Evolutionary conservation across 2,888 invertebrate genomes (phyloP), one percentile per base, ranked within the genome.

Genomic region (Drosophila tanythrix): DNA sequence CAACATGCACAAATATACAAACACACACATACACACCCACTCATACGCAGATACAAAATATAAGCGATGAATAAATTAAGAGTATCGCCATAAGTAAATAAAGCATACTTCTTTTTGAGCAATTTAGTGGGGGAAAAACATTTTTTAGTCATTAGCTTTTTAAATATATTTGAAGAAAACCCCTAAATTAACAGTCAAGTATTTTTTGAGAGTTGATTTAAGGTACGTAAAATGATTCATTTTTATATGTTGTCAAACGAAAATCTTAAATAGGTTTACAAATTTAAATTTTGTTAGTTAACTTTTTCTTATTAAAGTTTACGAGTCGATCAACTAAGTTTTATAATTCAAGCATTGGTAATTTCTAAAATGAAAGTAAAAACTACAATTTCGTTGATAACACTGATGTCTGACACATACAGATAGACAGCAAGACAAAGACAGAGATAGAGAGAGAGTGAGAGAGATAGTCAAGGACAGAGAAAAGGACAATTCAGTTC

Each of bases 1-100:
- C 91, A 91, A 90, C 91, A 91, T 90, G 92, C 92, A 84, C 76
- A 75, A 67, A 64, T 61, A 72, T 36, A 67, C 25, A 76, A 38
- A 74, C 57, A 74, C 53, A 63, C 70, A 63, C 52, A 48, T 67
- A 70, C 70, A 27, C 52, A 15, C 43, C 21, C 74, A 75, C 64
- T 76, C 74, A 71, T 61, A 77, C 56, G 59, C 21, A 62, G 29
- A 55, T 4, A 61, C 35, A 68, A 43, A 68, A 70, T 46, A 51
- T 36, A 36, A 36, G 35, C 40, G 56, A 43, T 15, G 31, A 50
- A 15, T 11, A 31, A 58, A 59, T 7, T 11, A 27, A 43, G 10
- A 33, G 8, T 58, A 43, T 51, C n/a, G 18, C 29, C 6, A 21
- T 7, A n/a, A 35, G 15, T 53, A 15, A 8, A 38, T 13, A 21